phyloP scores from a whole-genome alignment of 1,140 invertebrate genomes.

The Tribolium madens region DNA sequence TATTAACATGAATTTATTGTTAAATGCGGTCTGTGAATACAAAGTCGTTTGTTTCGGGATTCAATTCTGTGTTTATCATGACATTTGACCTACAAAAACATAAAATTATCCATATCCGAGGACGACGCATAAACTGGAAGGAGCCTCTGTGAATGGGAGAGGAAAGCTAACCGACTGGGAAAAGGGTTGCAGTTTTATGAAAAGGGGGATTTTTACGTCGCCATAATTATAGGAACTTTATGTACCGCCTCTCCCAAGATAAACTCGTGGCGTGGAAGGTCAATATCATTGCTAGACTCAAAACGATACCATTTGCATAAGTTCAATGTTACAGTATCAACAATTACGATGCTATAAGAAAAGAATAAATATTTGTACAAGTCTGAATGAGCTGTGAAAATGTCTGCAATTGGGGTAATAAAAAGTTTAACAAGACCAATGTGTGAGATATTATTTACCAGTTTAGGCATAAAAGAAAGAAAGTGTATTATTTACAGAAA shows the following conservation, averaged over 20 bases:
- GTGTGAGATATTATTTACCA: no score
- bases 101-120: slow-evolving; percentile 32
- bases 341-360: not conserved
- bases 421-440: no score
- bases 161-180: not conserved
- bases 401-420: no score
- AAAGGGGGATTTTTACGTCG: not conserved
- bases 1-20: slow-evolving; percentile 37
- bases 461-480: no score
- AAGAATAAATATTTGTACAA: not conserved
- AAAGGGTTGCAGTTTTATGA: slow-evolving; percentile 13
- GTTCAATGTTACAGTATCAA: not conserved
- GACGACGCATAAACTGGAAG: slow-evolving; percentile 13
- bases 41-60: slow-evolving; percentile 28
- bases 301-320: not conserved
- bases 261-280: not conserved
- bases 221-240: slow-evolving; percentile 4
- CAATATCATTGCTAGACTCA: slow-evolving; percentile 7
- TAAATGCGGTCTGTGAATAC: slow-evolving; percentile 31
- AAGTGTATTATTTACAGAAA: not conserved
- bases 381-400: not conserved
- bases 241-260: not conserved
- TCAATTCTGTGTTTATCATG: slow-evolving; percentile 31
- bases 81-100: slow-evolving; percentile 32
- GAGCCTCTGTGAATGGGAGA: not conserved